Evolutionary conservation across 1,140 invertebrate genomes (phyloP), one percentile per base, ranked within the genome.

Genomic region (Cotesia vestalis): DNA sequence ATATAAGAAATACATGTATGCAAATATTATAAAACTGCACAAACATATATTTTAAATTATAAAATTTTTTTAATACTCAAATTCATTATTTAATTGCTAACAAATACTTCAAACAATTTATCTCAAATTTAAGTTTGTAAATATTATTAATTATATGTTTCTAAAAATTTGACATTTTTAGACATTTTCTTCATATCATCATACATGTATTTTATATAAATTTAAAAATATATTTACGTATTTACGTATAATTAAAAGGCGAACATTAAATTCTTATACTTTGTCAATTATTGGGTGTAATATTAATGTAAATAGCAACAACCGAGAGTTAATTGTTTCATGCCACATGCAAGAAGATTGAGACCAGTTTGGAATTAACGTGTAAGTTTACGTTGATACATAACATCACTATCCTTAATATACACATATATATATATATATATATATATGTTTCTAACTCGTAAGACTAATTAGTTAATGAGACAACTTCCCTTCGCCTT

Each of bases 381-480:
- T n/a, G 11, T 4, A 40, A 27, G 12, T 12, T 27, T 67, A 67
- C 14, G 11, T 34, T 8, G 8, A 51, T 53, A 14, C 14, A 3
- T 35, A 51, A 14, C 53, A 51, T 14, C 40, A 46, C 40, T 46
- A 46, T 46, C 4, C 5, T 46, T 46, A 8, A 46, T 46, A 11
- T 46, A 46, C 11, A 46, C 3, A 46, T 8, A 9, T 8, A 46
- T 8, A 2, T 5, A 46, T 46, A 6, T 46, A 6, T 46, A 46
- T 46, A 46, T 46, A 8, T 46, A 11, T 46, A 46, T 11, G 3
- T 27, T 27, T 27, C 27, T 27, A 46, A n/a, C 51, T 67, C 66
- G n/a, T 35, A 63, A 71, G 35, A 71, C 62, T 71, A 71, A 71
- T 71, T 71, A 71, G 62, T 71, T 71, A 71, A 71, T 71, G 70